phyloP scores from a whole-genome alignment of 2,888 invertebrate species.

The Acrobeloides nanus region DNA sequence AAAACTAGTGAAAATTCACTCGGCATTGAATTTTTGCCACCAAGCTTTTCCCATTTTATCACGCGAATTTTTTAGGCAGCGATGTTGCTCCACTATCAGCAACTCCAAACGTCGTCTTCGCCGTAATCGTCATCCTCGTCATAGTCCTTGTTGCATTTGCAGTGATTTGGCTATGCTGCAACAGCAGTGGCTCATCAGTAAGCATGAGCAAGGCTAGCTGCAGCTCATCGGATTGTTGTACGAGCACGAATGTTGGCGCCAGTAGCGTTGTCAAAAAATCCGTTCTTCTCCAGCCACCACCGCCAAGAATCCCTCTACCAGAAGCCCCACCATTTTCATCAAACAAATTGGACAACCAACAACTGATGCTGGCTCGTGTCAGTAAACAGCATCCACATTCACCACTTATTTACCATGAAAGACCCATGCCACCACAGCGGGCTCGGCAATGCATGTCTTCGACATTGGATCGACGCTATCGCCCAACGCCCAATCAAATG shows the following conservation, averaged over 20 bases:
- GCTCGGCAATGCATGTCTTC: too few species aligned
- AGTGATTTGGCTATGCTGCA: slow-evolving; percentile 13
- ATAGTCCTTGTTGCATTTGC: slow-evolving; percentile 9
- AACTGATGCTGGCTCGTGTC: too few species aligned
- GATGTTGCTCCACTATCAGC: slow-evolving; percentile 5
- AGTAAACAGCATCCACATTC: too few species aligned
- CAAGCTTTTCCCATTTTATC: neutral
- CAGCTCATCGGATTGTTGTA: slow-evolving; percentile 6
- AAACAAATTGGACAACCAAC: too few species aligned
- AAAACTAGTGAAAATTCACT: slow-evolving; percentile 7
- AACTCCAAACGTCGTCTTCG: slow-evolving; percentile 5
- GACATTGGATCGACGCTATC: too few species aligned
- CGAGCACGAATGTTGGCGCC: slow-evolving; percentile 1
- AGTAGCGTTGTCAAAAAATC: slow-evolving; percentile 5
- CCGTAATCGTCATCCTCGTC: slow-evolving; percentile 1
- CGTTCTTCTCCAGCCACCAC: slow-evolving; percentile 27
- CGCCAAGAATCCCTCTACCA: slow-evolving; percentile 42
- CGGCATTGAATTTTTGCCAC: neutral
- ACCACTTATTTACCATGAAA: too few species aligned
- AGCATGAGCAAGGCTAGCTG: slow-evolving; percentile 4
- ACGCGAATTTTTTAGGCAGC: too few species aligned
- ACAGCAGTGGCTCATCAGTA: slow-evolving; percentile 4
- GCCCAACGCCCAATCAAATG: too few species aligned
- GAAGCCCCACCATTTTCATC: slow-evolving; percentile 25
- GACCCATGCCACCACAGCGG: too few species aligned